Conservation (phyloP, 2,888 invertebrate species). For the Panopea generosa region DNA sequence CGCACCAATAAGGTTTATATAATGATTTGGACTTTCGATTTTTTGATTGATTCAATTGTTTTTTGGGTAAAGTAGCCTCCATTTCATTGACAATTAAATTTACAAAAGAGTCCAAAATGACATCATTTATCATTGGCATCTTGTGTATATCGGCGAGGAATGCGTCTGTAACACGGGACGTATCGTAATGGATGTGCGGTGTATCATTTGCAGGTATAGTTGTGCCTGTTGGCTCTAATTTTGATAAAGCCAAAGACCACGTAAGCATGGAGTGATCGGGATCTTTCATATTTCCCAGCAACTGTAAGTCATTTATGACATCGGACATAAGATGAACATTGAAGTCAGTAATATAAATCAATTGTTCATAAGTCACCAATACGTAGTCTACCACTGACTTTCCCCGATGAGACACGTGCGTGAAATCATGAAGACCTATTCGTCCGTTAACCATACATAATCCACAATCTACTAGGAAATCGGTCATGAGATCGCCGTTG, state of each 20-base stretch:
- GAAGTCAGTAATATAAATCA: neutral
- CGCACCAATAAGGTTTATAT: conserved; percentile 13
- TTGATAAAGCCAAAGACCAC: neutral
- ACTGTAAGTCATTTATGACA: neutral
- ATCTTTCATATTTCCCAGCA: neutral
- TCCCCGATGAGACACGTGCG: conserved; percentile 8
- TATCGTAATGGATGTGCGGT: neutral
- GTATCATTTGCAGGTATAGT: neutral
- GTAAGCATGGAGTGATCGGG: conserved; percentile 2
- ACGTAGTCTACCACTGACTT: conserved; percentile 14
- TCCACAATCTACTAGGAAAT: conserved; percentile 14
- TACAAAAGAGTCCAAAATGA: neutral
- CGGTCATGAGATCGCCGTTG: conserved; percentile 6
- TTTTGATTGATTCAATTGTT: neutral
- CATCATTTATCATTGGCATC: too few relatives aligned
- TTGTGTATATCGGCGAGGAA: neutral
- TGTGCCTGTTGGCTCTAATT: neutral
- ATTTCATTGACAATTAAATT: conserved; percentile 8
- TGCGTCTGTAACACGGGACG: neutral
- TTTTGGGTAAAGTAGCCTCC: conserved; percentile 14
- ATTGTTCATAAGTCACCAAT: conserved; percentile 10
- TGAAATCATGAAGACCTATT: conserved; percentile 2
- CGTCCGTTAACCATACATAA: conserved; percentile 19
- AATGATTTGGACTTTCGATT: neutral
- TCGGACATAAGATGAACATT: conserved; percentile 2